Conservation (phyloP, 2,797 vertebrate genomes). For the Phrynocephalus vlangalii region DNA sequence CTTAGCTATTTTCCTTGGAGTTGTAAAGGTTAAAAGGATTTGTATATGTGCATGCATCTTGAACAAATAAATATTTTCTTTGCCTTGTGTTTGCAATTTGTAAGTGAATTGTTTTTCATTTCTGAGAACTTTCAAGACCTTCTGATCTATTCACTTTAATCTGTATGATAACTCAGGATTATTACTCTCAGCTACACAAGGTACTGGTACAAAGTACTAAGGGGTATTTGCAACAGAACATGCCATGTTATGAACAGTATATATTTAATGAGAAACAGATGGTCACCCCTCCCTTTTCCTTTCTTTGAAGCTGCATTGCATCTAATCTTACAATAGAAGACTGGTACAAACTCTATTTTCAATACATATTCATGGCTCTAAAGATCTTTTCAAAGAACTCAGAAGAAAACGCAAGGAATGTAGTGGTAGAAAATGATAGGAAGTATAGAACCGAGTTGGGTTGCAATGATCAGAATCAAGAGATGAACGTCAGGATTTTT, state of each 20-base stretch:
- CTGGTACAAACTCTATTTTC: neutral
- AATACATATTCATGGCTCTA: neutral
- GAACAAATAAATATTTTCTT: constrained; percentile 50
- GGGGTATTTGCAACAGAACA: neutral
- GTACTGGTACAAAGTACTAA: neutral
- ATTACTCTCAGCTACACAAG: neutral
- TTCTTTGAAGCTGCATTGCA: neutral
- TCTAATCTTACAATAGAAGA: neutral
- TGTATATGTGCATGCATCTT: neutral
- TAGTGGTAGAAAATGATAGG: too few relatives aligned
- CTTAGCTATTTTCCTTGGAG: constrained; percentile 54
- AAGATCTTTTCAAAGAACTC: neutral
- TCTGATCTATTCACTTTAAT: constrained; percentile 17
- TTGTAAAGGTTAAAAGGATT: constrained; percentile 47
- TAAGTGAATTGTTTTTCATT: neutral
- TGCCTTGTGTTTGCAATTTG: neutral
- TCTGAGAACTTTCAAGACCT: neutral
- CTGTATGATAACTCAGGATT: neutral
- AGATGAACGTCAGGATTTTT: too few relatives aligned
- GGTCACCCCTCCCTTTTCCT: neutral
- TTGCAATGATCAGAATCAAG: too few relatives aligned
- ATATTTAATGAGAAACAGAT: neutral
- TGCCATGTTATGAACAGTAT: neutral
- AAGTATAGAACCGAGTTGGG: too few relatives aligned
- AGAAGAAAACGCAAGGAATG: neutral